These are phyloP conservation scores for Cyrtorhinus lividipennis DNA, from an alignment of 1,140 invertebrate species.

Conservation along the genomic window DNA sequence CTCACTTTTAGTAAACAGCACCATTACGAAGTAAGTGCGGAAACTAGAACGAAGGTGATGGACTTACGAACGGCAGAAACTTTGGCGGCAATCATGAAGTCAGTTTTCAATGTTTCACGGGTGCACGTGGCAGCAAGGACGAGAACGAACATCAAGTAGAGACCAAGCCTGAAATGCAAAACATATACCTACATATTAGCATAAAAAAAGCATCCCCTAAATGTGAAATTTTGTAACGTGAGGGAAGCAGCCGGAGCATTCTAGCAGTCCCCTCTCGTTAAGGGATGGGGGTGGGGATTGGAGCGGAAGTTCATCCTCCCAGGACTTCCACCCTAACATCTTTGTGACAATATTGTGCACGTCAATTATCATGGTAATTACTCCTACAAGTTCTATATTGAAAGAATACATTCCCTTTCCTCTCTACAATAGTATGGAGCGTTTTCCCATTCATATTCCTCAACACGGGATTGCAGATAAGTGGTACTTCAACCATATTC, in stretches of 20 bases:
- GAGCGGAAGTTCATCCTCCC: too few relatives aligned
- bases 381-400: too few relatives aligned
- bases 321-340: too few relatives aligned
- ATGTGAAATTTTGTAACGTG: not conserved
- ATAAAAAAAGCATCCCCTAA: constrained; percentile 13
- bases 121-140: constrained; percentile 78
- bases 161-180: constrained; percentile 53
- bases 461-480: too few relatives aligned
- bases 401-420: too few relatives aligned
- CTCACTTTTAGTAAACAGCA: constrained; percentile 19
- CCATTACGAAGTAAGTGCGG: not conserved
- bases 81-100: constrained; percentile 84
- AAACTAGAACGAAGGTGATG: too few relatives aligned
- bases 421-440: too few relatives aligned
- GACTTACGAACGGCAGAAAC: constrained; percentile 55
- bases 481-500: too few relatives aligned
- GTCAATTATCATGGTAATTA: too few relatives aligned
- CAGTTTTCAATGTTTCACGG: constrained; percentile 50
- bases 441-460: too few relatives aligned
- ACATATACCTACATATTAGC: constrained; percentile 20
- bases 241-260: not conserved
- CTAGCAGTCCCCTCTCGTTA: not conserved
- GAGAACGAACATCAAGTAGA: constrained; percentile 79
- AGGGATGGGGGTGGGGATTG: not conserved
- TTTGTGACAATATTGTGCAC: too few relatives aligned